These are phyloP conservation scores for Nematolebias whitei DNA, from an alignment of 2,113 vertebrate genomes.

Conservation along the genomic window DNA sequence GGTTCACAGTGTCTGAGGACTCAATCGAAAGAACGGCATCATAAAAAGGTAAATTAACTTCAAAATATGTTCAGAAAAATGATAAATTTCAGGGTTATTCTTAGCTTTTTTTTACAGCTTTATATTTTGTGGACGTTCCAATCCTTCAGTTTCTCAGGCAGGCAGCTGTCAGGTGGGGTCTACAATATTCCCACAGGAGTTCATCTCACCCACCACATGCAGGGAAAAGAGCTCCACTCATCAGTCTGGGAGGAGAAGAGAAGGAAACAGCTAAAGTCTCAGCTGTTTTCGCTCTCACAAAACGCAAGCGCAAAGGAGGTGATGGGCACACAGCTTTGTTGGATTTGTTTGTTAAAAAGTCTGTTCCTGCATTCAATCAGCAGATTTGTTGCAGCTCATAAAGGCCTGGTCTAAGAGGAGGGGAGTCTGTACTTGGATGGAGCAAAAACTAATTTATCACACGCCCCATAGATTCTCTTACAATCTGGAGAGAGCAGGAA, in stretches of 20 bases:
- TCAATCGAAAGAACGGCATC: constrained; percentile 23
- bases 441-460: constrained; percentile 18
- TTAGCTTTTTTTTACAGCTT: constrained; percentile 19
- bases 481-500: constrained; percentile 30
- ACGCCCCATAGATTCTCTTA: neutral
- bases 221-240: constrained; percentile 53
- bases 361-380: constrained; percentile 14
- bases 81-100: constrained; percentile 10
- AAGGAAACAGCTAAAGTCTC: constrained; percentile 43
- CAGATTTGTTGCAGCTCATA: constrained; percentile 28
- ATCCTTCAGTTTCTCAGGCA: constrained; percentile 57
- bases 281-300: constrained; percentile 17
- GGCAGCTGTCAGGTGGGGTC: constrained; percentile 79
- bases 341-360: constrained; percentile 15
- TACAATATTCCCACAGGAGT: constrained; percentile 76
- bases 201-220: constrained; percentile 76
- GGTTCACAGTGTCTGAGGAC: constrained; percentile 10
- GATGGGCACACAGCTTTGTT: constrained; percentile 1
- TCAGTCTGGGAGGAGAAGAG: constrained; percentile 56
- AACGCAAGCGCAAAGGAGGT: too few species aligned
- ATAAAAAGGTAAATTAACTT: constrained; percentile 6
- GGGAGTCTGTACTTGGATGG: constrained; percentile 12
- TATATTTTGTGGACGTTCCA: constrained; percentile 37
- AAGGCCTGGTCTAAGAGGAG: constrained; percentile 8
- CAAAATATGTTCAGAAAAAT: constrained; percentile 10